Base-by-base conservation (phyloP, 2,888 invertebrate genomes). In the Pristionchus entomophagus region DNA sequence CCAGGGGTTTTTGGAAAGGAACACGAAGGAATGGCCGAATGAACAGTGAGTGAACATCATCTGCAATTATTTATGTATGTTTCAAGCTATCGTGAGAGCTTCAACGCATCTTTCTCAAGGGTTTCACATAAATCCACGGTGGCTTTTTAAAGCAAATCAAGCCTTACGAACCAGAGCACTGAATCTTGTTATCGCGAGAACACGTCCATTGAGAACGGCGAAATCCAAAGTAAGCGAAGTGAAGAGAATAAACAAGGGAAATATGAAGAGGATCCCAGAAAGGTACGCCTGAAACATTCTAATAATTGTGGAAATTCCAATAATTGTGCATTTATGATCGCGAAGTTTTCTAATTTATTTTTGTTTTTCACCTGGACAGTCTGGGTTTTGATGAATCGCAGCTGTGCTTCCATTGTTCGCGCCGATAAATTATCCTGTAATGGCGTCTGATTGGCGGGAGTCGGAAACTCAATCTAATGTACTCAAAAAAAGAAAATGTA, bases 1-100 rank as follows among this genome's bases (percentile, higher is more conserved):
- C 65, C 65, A 69, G 6, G 65, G 38, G 19, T 69, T 69, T 38
- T 69, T 69, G 8, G 65, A 69, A 3, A 69, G 19, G 22, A 69
- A 69, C 2, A 69, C 29, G 65, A 69, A 38, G 4, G 65, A 1
- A 38, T 69, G 65, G 35, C 65, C 65, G 22, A 69, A 69, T 0
- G 65, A 69, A 22, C 65, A 69, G 38, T 69, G 65, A 35, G 65
- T 35, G 19, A 69, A 69, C 35, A 69, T 8, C 65, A 69, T 69
- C 65, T 69, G 59, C 4, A 59, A 59, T 12, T 56, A 19, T 51
- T 22, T 2, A 14, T 51, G 3, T 51, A 22, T 51, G 51, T 10
- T 22, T 51, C 14, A 19, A 14, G 22, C 51, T 3, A 3, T 14
- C 10, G 51, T 51, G 12, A n/a, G n/a, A n/a, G n/a, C n/a, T n/a